Base-by-base conservation (phyloP, 2,113 vertebrate species). In the Turdus rufiventris region DNA sequence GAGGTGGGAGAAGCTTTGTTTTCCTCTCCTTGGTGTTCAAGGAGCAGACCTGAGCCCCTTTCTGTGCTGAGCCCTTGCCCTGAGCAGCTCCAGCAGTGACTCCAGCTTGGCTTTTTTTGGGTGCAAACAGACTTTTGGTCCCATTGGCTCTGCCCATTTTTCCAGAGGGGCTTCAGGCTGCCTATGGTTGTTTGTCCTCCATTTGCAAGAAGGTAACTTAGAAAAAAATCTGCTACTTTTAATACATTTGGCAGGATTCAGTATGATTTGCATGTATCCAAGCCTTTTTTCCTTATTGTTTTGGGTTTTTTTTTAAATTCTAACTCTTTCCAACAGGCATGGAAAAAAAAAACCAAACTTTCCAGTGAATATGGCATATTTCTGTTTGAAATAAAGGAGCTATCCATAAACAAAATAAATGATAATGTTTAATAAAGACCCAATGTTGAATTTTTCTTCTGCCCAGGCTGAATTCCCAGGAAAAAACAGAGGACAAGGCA, bases 261-360 rank as follows among this genome's bases (percentile, higher is more conserved):
- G 57, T 97, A 89, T 88, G 77, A 91, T 96, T 97, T 96, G 96
- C 96, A 96, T 97, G 97, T 96, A 92, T 54, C 92, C 71, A 40
- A 89, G 38, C 47, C 61, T 95, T 92, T 94, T 82, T 57, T 43
- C 16, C 21, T 45, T 76, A 14, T 47, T 51, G 23, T 18, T 61
- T 62, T 74, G 63, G 24, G 8, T 15, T 51, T 75, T 65, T 74
- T 72, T 48, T 1, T 13, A 40, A 83, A 81, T 17, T 91, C 68
- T 93, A 82, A 94, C 38, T 83, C 77, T 91, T 94, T 92, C 86
- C 91, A 91, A 70, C 79, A 84, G 93, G 96, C 95, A 96, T 95
- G 95, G 54, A 75, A 78, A 87, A 23, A 31, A 15, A 13, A 7
- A 7, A 10, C 13, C 38, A 38, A 31, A 29, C 20, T 70, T 85